Base-by-base conservation (phyloP, 2,797 vertebrate genomes). In the Sebastes minor region DNA sequence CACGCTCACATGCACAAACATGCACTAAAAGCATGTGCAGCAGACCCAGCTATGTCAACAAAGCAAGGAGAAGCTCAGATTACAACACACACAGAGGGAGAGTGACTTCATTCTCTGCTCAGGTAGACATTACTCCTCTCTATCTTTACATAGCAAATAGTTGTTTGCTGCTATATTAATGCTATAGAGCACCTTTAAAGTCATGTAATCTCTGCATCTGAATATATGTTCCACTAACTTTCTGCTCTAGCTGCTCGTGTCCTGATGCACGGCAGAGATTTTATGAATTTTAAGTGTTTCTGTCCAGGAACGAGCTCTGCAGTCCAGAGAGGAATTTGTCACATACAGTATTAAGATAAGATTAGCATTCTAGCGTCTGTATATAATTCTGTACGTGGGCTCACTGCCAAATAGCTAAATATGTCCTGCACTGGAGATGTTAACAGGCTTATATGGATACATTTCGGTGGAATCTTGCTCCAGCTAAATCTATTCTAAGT, bases 341-440 rank as follows among this genome's bases (percentile, higher is more conserved):
- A 70, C 60, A 59, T 73, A 49, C 20, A n/a, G 49, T 75, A 57
- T 57, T 63, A 20, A 82, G 65, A 82, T 89, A 79, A 88, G 74
- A 86, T 89, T 78, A 76, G 25, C 23, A 69, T 76, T 68, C 57
- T 38, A 72, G 59, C 35, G 14, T 73, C 70, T 84, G 6, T 62
- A 38, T 74, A 52, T 79, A 74, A 69, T 64, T 67, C 28, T 64
- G 49, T 42, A 74, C 1, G 59, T 12, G 28, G 67, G 63, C 71
- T 73, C 27, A 18, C 22, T 63, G 74, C 68, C 65, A 71, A 72
- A 53, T 6, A 56, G 53, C 66, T 70, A 63, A 81, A 86, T 32
- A 71, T 60, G 33, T 60, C 66, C 59, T 69, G 38, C 49, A 62
- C 30, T 22, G 61, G 30, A 72, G 56, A 82, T 59, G 73, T 32